Evolutionary conservation across 1,140 invertebrate species (phyloP).

Genomic region (Caerostris extrusa): DNA sequence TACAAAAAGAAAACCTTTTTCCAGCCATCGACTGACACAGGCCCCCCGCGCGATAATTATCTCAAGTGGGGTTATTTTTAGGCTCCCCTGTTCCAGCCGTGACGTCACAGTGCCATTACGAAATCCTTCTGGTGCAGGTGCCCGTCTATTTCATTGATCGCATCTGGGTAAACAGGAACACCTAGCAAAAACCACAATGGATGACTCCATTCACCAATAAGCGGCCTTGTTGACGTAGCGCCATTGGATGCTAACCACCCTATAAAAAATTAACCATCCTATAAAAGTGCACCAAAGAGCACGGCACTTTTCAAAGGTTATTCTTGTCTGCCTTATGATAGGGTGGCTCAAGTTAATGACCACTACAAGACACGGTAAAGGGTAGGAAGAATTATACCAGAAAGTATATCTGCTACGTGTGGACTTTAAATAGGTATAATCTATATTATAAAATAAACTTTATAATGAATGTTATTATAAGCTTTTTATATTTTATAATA

Average conservation of each 20-base stretch:
- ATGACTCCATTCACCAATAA: neutral
- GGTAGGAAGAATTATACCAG: too few relatives aligned
- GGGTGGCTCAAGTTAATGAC: too few relatives aligned
- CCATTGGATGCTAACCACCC: neutral
- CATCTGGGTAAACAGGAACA: neutral
- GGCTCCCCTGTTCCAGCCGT: neutral
- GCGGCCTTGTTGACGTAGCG: too few relatives aligned
- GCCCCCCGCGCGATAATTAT: conserved; percentile 30
- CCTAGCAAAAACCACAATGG: neutral
- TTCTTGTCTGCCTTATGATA: neutral
- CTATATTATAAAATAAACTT: too few relatives aligned
- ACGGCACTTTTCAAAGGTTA: neutral
- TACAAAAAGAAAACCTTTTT: conserved; percentile 14
- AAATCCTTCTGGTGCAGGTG: conserved; percentile 1
- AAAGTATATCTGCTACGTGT: too few relatives aligned
- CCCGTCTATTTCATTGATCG: conserved; percentile 33
- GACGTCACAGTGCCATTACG: conserved; percentile 20
- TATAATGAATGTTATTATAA: too few relatives aligned
- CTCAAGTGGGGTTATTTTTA: conserved; percentile 36
- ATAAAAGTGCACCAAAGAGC: neutral
- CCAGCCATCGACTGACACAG: neutral
- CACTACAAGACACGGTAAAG: too few relatives aligned
- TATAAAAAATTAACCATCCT: too few relatives aligned
- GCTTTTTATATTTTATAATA: too few relatives aligned
- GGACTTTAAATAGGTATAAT: too few relatives aligned